Base-by-base conservation (phyloP, 2,113 vertebrate species). In the Sciurus niger region DNA sequence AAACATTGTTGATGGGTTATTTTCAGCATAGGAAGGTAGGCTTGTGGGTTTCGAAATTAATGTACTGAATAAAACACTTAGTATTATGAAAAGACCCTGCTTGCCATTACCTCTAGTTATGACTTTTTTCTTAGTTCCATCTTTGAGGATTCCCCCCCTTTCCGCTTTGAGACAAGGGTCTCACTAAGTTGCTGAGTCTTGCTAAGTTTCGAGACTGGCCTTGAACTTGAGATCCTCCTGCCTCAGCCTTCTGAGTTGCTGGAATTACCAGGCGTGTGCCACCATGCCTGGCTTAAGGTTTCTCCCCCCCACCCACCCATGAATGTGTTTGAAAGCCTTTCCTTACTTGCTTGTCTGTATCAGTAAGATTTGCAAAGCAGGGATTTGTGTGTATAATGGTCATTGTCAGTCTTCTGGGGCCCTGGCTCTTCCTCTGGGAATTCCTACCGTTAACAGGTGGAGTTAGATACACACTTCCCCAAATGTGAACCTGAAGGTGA, bases 11-110 rank as follows among this genome's bases (percentile, higher is more conserved):
- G 84, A 68, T 70, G 34, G 92, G 28, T 88, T 96, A 84, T 73
- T 92, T 90, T 96, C 83, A 92, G 28, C 67, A 37, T 82, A 84
- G 55, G 28, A 85, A 94, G 24, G 20, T 89, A 77, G 51, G 46
- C 43, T 95, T 96, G 34, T 97, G 43, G 14, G 72, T 96, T 96
- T 93, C 85, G 51, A 89, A 96, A 79, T 13, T 84, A 63, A 46
- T 84, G 40, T 34, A 70, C n/a, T 14, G n/a, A 87, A 40, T 83
- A 82, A 90, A 94, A 40, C 8, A 37, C 28, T 80, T 55, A 93
- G 43, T 86, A 13, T 63, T 79, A 63, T 6, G 80, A 53, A 73
- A 96, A 76, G 34, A 24, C 25, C 32, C 1, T 37, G 40, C 9
- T 13, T 11, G 34, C 65, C 12, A n/a, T 79, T 80, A 76, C 48